Conservation (phyloP, 2,888 invertebrate species). For the Cyaniris semiargus region DNA sequence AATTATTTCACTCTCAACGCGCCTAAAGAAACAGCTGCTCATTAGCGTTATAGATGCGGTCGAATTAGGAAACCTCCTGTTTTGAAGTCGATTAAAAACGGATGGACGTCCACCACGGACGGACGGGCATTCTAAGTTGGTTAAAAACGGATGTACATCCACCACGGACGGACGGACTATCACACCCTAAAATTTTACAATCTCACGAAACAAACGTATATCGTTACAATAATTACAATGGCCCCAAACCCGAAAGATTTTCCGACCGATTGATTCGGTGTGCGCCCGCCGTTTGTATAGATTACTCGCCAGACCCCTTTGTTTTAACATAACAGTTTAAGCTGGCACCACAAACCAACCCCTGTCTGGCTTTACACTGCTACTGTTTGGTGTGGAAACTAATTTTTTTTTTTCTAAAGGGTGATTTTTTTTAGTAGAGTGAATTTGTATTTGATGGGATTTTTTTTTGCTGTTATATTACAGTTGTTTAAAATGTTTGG, state of each 20-base stretch:
- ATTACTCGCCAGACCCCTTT: constrained; percentile 12
- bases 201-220: neutral
- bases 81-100: too few species aligned
- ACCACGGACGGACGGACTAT: too few species aligned
- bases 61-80: too few species aligned
- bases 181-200: neutral
- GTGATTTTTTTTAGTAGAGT: neutral
- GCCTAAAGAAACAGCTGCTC: neutral
- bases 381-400: neutral
- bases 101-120: too few species aligned
- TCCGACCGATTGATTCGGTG: constrained; percentile 18
- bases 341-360: constrained; percentile 6
- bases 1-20: neutral
- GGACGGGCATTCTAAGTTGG: too few species aligned
- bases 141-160: too few species aligned
- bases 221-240: neutral
- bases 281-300: constrained; percentile 6
- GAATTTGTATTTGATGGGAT: too few species aligned
- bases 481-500: too few species aligned
- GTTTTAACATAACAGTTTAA: constrained; percentile 24
- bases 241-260: constrained; percentile 13
- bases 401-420: neutral
- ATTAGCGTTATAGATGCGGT: neutral
- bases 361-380: constrained; percentile 5
- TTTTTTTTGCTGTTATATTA: too few species aligned